Percentiles rank a stretch among this genome's conserved stretches.
Evolutionary conservation across 2,797 vertebrate species (phyloP).

Genomic region (Ctenochaetus hawaiiensis): DNA sequence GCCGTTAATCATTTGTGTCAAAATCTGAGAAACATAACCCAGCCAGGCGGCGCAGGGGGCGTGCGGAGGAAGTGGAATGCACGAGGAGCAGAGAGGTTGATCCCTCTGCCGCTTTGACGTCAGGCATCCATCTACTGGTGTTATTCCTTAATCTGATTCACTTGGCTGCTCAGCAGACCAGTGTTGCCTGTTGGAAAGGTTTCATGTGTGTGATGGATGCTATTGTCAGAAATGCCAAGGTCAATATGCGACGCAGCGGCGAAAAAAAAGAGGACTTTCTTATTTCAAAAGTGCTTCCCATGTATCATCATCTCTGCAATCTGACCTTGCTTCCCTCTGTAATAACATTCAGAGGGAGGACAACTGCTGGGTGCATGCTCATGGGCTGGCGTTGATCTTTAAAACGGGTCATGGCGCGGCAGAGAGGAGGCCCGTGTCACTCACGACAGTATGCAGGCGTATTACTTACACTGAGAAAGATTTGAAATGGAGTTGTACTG

Average conservation of each 20-base stretch:
- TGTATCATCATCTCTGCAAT: constrained; percentile 94
- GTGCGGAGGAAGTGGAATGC: constrained; percentile 83
- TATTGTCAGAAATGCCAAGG: constrained; percentile 98
- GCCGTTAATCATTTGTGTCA: constrained; percentile 85
- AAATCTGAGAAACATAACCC: constrained; percentile 87
- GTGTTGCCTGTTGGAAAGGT: constrained; percentile 91
- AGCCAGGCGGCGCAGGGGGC: constrained; percentile 50
- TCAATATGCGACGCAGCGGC: constrained; percentile 92
- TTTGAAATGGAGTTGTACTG: constrained; percentile 71
- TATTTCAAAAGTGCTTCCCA: constrained; percentile 91
- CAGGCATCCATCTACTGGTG: constrained; percentile 92
- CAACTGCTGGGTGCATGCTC: constrained; percentile 92
- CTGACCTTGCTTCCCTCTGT: constrained; percentile 94
- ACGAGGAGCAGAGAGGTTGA: constrained; percentile 83
- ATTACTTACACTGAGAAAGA: constrained; percentile 83
- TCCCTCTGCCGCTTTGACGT: constrained; percentile 88
- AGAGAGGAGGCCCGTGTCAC: constrained; percentile 83
- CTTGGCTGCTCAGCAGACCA: constrained; percentile 90
- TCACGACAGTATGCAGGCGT: constrained; percentile 79
- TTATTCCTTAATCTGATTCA: constrained; percentile 94
- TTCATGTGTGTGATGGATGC: constrained; percentile 95
- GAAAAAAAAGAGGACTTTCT: constrained; percentile 87
- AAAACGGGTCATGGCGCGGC: constrained; percentile 88
- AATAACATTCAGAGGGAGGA: constrained; percentile 93
- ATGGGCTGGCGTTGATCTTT: constrained; percentile 87